These are phyloP conservation scores for Phrynosoma platyrhinos DNA, from an alignment of 2,113 vertebrate genomes.

Conservation along the genomic window DNA sequence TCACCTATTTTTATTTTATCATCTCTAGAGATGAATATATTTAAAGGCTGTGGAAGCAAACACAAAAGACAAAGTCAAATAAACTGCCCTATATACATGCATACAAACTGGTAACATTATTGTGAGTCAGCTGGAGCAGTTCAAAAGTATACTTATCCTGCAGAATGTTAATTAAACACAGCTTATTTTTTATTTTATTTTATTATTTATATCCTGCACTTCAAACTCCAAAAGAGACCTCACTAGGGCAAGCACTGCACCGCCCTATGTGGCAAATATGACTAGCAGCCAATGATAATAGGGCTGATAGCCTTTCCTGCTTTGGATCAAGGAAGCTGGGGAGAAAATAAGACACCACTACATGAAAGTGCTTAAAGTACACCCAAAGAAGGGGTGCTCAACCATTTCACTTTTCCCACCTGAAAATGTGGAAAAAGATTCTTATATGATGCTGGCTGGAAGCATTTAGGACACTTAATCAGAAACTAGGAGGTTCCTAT, in stretches of 20 bases:
- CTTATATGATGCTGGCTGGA: too few relatives aligned
- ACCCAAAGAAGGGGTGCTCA: too few relatives aligned
- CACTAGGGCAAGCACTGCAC: background rate
- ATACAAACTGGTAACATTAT: background rate
- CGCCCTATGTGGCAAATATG: too few relatives aligned
- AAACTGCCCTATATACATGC: background rate
- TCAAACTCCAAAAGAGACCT: background rate
- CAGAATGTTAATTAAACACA: background rate
- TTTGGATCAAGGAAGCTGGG: too few relatives aligned
- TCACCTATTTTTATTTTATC: constrained; percentile 88
- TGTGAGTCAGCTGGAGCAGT: background rate
- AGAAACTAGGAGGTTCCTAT: too few relatives aligned
- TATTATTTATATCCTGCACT: background rate
- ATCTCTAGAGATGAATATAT: constrained; percentile 84
- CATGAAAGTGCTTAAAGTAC: too few relatives aligned
- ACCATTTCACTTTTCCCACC: too few relatives aligned
- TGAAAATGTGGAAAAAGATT: too few relatives aligned
- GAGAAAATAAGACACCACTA: too few relatives aligned
- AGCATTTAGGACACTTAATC: too few relatives aligned
- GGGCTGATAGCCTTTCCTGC: too few relatives aligned
- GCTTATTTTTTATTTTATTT: background rate
- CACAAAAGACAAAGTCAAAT: background rate
- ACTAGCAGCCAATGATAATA: too few relatives aligned
- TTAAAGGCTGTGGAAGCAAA: constrained; percentile 79
- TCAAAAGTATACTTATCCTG: background rate